Evolutionary conservation across 2,888 invertebrate genomes (phyloP).

Genomic region (Tetragonisca angustula): DNA sequence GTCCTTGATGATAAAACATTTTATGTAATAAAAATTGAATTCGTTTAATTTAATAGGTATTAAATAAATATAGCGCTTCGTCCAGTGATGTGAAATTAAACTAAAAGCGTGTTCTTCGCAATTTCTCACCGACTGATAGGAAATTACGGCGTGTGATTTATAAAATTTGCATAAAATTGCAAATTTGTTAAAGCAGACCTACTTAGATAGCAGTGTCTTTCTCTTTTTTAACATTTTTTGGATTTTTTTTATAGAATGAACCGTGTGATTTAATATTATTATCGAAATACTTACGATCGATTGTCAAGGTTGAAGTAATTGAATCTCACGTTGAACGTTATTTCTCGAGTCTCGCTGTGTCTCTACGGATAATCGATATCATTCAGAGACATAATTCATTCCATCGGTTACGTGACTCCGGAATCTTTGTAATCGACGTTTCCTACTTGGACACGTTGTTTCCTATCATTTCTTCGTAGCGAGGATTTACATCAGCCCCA

Average conservation of each 20-base stretch:
- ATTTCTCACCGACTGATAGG: not conserved
- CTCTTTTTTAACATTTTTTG: not conserved
- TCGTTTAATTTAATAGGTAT: not conserved
- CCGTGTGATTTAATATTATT: not conserved
- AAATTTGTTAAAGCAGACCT: not conserved
- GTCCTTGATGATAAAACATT: too few relatives aligned
- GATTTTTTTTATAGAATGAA: not conserved
- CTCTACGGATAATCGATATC: constrained; percentile 41
- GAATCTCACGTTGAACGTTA: constrained; percentile 21
- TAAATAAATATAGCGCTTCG: too few relatives aligned
- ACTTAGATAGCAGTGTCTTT: not conserved
- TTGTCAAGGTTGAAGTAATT: constrained; percentile 28
- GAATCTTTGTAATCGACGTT: constrained; percentile 40
- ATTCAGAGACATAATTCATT: constrained; percentile 42
- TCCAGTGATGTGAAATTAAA: not conserved
- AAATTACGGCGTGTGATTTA: not conserved
- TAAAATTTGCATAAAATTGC: not conserved
- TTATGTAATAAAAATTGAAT: not conserved
- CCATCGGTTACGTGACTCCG: constrained; percentile 33
- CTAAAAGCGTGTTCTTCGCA: not conserved
- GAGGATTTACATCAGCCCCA: constrained; percentile 30
- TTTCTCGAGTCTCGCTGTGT: constrained; percentile 14
- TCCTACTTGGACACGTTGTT: constrained; percentile 8
- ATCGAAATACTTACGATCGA: constrained; percentile 1
- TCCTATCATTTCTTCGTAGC: constrained; percentile 9